Conservation (phyloP, 2,113 vertebrate species). For the Bujurquina vittata region DNA sequence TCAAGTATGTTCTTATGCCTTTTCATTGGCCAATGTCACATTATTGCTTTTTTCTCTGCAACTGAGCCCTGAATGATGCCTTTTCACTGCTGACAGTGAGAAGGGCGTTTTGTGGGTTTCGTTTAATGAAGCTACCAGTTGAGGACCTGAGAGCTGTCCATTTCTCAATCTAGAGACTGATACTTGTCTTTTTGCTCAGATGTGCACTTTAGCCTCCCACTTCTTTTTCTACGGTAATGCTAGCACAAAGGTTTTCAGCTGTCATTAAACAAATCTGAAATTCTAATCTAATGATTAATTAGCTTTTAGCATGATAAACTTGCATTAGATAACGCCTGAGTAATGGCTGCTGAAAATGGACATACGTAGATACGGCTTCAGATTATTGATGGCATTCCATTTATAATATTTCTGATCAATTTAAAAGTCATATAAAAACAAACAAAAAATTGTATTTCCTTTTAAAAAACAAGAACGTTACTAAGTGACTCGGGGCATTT, state of each 20-base stretch:
- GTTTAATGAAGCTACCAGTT: neutral
- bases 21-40: neutral
- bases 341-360: neutral
- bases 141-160: neutral
- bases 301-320: neutral
- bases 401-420: fast-evolving
- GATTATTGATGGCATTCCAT: neutral
- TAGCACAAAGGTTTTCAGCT: neutral
- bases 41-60: neutral
- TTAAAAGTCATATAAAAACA: neutral
- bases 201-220: neutral
- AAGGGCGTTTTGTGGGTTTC: neutral
- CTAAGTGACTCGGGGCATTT: neutral
- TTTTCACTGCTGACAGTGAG: neutral
- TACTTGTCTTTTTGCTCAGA: neutral
- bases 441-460: neutral
- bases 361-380: fast-evolving
- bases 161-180: neutral
- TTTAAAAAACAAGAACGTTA: neutral
- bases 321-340: neutral
- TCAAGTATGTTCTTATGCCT: neutral
- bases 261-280: neutral
- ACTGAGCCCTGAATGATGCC: neutral
- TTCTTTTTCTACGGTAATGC: neutral
- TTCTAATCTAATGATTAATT: neutral